Evolutionary conservation across 2,113 vertebrate species (phyloP).

Genomic region (Stigmatopora argus): DNA sequence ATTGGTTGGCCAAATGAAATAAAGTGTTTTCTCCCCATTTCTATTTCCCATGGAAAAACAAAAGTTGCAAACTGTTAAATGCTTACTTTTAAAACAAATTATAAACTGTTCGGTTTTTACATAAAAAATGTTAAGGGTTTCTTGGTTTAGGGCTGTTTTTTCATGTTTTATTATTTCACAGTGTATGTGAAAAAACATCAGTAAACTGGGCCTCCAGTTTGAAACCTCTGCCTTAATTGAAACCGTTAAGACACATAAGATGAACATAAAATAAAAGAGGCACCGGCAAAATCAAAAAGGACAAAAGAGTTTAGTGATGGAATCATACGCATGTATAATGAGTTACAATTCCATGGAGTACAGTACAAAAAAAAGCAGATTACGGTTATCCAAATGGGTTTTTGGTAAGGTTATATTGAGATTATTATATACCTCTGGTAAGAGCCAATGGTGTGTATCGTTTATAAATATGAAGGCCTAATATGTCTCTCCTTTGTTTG

Average conservation of each 20-base stretch:
- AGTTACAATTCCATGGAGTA: constrained; percentile 72
- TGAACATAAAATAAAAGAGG: constrained; percentile 5
- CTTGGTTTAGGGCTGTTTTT: no score
- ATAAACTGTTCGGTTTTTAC: no score
- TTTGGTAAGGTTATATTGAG: constrained; percentile 62
- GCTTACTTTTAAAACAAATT: no score
- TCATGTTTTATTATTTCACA: no score
- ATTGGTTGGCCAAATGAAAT: no score
- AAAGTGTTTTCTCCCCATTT: no score
- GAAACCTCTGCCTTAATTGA: constrained; percentile 42
- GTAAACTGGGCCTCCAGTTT: no score
- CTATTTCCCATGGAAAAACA: no score
- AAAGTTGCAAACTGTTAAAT: no score
- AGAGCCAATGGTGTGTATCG: constrained; percentile 39
- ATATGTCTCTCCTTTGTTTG: background rate
- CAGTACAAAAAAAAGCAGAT: constrained; percentile 67
- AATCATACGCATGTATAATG: constrained; percentile 56
- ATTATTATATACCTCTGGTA: constrained; percentile 52
- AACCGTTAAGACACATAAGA: constrained; percentile 55
- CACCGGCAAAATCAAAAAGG: constrained; percentile 25
- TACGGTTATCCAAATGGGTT: constrained; percentile 62
- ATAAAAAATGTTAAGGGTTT: no score
- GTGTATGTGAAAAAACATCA: no score
- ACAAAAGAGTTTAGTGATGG: constrained; percentile 54
- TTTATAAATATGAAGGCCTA: constrained; percentile 25